Percentiles rank a stretch among this genome's conserved stretches.
phyloP scores from a whole-genome alignment of 37 sponge, comb jelly and placozoan genomes.

The Trichoplax adhaerens region DNA sequence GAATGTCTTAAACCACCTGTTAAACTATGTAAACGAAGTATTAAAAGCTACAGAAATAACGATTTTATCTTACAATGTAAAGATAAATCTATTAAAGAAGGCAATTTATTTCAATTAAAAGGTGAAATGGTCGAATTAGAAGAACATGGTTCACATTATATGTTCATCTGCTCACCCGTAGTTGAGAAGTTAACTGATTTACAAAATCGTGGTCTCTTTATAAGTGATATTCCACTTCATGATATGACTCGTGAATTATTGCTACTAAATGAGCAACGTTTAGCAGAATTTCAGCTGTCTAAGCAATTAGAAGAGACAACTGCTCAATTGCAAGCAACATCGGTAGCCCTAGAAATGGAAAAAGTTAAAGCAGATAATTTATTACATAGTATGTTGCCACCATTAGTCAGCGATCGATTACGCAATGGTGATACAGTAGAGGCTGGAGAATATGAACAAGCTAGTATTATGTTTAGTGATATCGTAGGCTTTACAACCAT shows the following conservation, averaged over 20 bases:
- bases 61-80: conserved; percentile 17
- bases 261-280: conserved; percentile 24
- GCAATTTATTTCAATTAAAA: conserved; percentile 1
- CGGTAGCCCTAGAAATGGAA: conserved; percentile 30
- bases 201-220: conserved; percentile 29
- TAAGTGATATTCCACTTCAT: conserved; percentile 55
- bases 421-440: conserved; percentile 8
- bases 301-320: conserved; percentile 35
- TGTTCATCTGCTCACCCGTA: conserved; percentile 52
- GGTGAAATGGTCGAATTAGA: conserved; percentile 49
- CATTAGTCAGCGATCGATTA: conserved; percentile 23
- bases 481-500: conserved; percentile 69
- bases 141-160: neutral
- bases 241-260: conserved; percentile 49
- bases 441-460: conserved; percentile 17
- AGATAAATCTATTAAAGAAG: neutral
- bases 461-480: conserved; percentile 75
- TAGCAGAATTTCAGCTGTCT: conserved; percentile 26
- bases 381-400: conserved; percentile 59
- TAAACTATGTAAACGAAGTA: conserved; percentile 18
- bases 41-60: conserved; percentile 13
- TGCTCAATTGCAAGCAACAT: no score
- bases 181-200: conserved; percentile 26
- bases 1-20: conserved; percentile 7
- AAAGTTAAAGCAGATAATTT: conserved; percentile 37